Percentiles rank a stretch among this genome's conserved stretches.
Conservation (phyloP, 1,140 invertebrate genomes). For the Nylanderia fulva region DNA sequence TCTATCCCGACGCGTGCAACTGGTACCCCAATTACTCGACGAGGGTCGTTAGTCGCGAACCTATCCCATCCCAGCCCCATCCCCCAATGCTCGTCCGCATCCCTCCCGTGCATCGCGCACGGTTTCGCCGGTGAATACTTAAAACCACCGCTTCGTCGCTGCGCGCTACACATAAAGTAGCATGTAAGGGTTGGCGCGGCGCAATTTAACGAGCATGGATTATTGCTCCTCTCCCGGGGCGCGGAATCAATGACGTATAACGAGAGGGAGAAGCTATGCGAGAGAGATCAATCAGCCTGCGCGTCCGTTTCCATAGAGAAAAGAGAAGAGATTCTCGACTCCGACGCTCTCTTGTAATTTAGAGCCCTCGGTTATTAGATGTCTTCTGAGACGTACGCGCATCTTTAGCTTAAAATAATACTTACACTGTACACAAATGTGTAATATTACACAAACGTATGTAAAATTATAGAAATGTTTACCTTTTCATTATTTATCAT, state of each 20-base stretch:
- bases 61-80: slow-evolving; percentile 10
- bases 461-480: too few relatives aligned
- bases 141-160: slow-evolving; percentile 30
- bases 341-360: not conserved
- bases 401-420: too few relatives aligned
- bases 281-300: not conserved
- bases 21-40: slow-evolving; percentile 75
- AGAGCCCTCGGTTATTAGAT: too few relatives aligned
- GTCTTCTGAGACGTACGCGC: not conserved
- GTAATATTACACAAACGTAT: too few relatives aligned
- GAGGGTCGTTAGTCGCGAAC: slow-evolving; percentile 68
- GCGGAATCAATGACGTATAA: not conserved
- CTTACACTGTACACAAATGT: too few relatives aligned
- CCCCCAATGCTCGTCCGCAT: not conserved
- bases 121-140: slow-evolving; percentile 52
- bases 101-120: slow-evolving; percentile 7
- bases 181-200: slow-evolving; percentile 21
- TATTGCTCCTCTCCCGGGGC: slow-evolving; percentile 24
- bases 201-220: slow-evolving; percentile 47
- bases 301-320: not conserved
- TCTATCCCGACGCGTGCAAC: slow-evolving; percentile 76
- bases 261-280: not conserved
- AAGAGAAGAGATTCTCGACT: slow-evolving; percentile 1
- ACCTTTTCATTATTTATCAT: too few relatives aligned
- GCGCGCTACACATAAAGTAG: slow-evolving; percentile 35